Evolutionary conservation across 2,888 invertebrate genomes (phyloP), one percentile per base, ranked within the genome.

Genomic region (Notodonta dromedarius): DNA sequence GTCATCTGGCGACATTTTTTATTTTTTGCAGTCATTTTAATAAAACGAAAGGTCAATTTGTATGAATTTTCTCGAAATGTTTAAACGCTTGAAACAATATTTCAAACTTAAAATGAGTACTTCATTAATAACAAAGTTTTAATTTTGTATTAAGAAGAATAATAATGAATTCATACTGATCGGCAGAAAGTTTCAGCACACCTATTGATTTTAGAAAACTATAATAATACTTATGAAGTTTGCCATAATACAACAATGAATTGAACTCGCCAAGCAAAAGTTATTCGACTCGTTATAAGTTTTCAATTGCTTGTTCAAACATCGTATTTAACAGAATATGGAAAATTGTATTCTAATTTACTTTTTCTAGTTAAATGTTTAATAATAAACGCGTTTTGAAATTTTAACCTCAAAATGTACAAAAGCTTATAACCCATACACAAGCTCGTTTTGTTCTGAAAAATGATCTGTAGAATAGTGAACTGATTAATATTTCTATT

Each of bases 271-370:
- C 63, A 65, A 69, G 63, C 48, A 46, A 71, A 73, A 75, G 67
- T 76, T 74, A 61, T 65, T 67, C 52, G 57, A 68, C 68, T 70
- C 76, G 72, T 80, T 80, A 71, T 62, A 80, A 79, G 70, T 78
- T 80, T 70, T 70, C 67, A 70, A 70, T 67, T 65, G 67, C 70
- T 75, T 59, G 70, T 73, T 79, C 76, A 60, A 62, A 14, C 13
- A 61, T 12, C 56, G 65, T 46, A 46, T 46, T 46, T 46, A 46
- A n/a, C 4, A 6, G 46, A n/a, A 46, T 13, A 13, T 13, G n/a
- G 46, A 46, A 42, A 11, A 0, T 42, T 9, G 11, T 42, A 42
- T 9, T 42, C 11, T 42, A 4, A 42, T 35, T 35, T 35, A 35
- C 5, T 35, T 35, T 35, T 35, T 35, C 35, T 35, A 35, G 35